Conservation (phyloP, 2,113 vertebrate species). For the Eudyptes chrysolophus region DNA sequence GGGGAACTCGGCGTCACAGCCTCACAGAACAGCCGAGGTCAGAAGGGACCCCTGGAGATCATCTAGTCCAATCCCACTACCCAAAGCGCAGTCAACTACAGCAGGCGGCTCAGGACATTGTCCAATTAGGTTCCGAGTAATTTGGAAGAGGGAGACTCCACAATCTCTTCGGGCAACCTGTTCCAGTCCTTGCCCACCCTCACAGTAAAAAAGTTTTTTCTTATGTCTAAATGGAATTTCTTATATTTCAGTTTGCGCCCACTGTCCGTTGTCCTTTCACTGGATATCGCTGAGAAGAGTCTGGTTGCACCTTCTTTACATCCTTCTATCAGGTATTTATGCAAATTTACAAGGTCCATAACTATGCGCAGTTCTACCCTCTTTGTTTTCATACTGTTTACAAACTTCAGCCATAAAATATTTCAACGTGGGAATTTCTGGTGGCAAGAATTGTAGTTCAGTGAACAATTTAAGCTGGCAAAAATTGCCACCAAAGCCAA, state of each 20-base stretch:
- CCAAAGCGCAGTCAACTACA: background rate
- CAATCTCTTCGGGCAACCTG: background rate
- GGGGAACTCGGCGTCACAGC: background rate
- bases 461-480: background rate
- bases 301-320: background rate
- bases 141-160: background rate
- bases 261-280: background rate
- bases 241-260: background rate
- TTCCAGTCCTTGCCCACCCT: background rate
- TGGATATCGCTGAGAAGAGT: background rate
- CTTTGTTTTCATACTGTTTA: background rate
- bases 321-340: background rate
- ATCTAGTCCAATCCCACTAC: background rate
- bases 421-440: background rate
- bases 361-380: background rate
- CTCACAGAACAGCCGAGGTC: background rate
- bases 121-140: fast-evolving
- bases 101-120: background rate
- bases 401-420: background rate
- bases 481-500: background rate
- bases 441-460: background rate
- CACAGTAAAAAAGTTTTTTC: background rate
- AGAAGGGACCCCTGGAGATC: background rate
- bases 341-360: background rate
- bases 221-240: background rate